A percentile compares a stretch with the other conserved stretches of the same genome.
These are phyloP conservation scores for Pogonomyrmex barbatus DNA, from an alignment of 1,140 invertebrate genomes.

Conservation along the genomic window DNA sequence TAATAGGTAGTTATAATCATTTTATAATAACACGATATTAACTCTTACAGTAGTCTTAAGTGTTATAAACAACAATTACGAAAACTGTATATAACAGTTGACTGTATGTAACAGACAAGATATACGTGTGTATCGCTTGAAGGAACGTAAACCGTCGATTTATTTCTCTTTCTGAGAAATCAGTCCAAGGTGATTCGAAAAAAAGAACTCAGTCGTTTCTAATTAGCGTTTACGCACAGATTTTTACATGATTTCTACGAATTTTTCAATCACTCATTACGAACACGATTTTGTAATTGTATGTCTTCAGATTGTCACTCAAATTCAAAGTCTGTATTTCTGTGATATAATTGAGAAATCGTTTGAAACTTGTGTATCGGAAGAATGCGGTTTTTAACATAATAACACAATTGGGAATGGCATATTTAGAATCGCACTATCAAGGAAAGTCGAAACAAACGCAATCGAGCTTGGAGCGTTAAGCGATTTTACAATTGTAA, in stretches of 20 bases:
- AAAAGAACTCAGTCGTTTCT: conserved; percentile 36
- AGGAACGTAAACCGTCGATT: conserved; percentile 19
- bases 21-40: conserved; percentile 39
- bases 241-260: conserved; percentile 51
- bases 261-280: conserved; percentile 26
- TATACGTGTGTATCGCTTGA: not conserved
- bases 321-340: conserved; percentile 61
- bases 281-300: conserved; percentile 51
- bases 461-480: conserved; percentile 49
- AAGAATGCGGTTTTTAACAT: not conserved
- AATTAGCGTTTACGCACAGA: conserved; percentile 20
- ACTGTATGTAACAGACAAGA: not conserved
- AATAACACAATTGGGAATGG: not conserved
- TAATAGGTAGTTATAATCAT: conserved; percentile 11
- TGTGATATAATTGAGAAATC: conserved; percentile 64
- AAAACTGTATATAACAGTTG: conserved; percentile 30
- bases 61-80: conserved; percentile 37
- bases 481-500: conserved; percentile 50
- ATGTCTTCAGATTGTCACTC: conserved; percentile 32
- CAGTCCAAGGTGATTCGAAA: not conserved
- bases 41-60: conserved; percentile 50
- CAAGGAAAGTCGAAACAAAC: conserved; percentile 14
- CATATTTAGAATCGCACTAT: conserved; percentile 3
- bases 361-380: conserved; percentile 33
- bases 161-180: conserved; percentile 32